phyloP scores from a whole-genome alignment of 2,797 vertebrate genomes.

The Melanotaenia pygmaea region DNA sequence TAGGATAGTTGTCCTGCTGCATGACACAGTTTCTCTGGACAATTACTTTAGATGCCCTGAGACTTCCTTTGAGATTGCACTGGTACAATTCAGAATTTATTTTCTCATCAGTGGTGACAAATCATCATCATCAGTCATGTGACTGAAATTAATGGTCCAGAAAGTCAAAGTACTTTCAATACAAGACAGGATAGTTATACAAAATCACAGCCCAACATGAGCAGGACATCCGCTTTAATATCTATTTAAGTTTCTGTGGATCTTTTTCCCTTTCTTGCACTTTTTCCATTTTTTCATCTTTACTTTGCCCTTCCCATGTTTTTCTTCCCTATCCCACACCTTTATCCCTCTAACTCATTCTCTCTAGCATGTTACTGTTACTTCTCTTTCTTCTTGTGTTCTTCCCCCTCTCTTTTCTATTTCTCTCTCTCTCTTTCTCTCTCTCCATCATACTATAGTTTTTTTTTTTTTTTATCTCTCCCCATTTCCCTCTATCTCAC shows the following conservation, averaged over 20 bases:
- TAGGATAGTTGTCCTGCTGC: neutral
- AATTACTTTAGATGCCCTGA: neutral
- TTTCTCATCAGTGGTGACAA: neutral
- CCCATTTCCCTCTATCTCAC: constrained; percentile 20
- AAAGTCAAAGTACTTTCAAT: neutral
- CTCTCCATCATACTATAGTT: constrained; percentile 30
- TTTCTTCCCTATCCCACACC: constrained; percentile 40
- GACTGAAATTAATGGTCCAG: constrained; percentile 8
- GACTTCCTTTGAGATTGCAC: neutral
- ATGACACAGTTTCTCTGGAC: neutral
- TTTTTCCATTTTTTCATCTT: constrained; percentile 30
- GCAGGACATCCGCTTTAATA: neutral
- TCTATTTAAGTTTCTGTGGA: constrained; percentile 9
- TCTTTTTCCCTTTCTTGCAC: constrained; percentile 11
- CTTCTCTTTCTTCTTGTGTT: constrained; percentile 40
- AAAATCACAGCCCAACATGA: neutral
- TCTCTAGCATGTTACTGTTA: constrained; percentile 35
- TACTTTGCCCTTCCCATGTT: constrained; percentile 25
- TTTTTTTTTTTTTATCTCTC: constrained; percentile 9
- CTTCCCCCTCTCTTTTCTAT: constrained; percentile 28
- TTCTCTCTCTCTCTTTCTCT: constrained; percentile 11
- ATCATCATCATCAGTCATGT: too few relatives aligned
- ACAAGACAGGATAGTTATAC: neutral
- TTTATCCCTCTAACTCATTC: constrained; percentile 46
- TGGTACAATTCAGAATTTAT: neutral